Percentiles rank a stretch among this genome's conserved stretches.
These are phyloP conservation scores for Brachyptera putata DNA, from an alignment of 2,888 invertebrate genomes.

Conservation along the genomic window DNA sequence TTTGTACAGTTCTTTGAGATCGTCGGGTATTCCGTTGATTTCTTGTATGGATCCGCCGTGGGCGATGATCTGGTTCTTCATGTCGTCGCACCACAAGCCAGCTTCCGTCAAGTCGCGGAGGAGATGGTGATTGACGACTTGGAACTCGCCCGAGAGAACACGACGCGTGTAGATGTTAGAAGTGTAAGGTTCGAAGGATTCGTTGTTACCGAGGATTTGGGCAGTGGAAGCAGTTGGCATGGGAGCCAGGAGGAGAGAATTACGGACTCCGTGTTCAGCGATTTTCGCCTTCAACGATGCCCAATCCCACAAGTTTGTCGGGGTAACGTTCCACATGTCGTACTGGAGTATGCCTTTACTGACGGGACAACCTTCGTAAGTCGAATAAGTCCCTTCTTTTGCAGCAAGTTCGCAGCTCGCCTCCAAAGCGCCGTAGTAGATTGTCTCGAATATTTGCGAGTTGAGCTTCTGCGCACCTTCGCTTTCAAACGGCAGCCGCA, in stretches of 20 bases:
- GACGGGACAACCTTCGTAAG: constrained; percentile 87
- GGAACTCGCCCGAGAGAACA: constrained; percentile 92
- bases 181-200: constrained; percentile 96
- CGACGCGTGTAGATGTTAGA: constrained; percentile 93
- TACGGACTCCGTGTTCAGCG: constrained; percentile 82
- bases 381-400: constrained; percentile 79
- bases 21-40: constrained; percentile 77
- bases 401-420: constrained; percentile 92
- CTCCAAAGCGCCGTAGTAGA: constrained; percentile 95
- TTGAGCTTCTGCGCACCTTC: constrained; percentile 81
- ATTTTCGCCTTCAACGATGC: constrained; percentile 73
- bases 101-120: constrained; percentile 87
- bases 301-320: constrained; percentile 91
- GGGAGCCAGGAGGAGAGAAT: constrained; percentile 89
- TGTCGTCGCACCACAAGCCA: constrained; percentile 89
- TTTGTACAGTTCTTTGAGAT: constrained; percentile 84
- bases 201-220: constrained; percentile 98
- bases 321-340: constrained; percentile 94
- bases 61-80: constrained; percentile 91
- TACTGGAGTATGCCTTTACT: constrained; percentile 92
- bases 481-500: constrained; percentile 91
- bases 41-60: constrained; percentile 86
- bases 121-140: constrained; percentile 92
- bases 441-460: constrained; percentile 94
- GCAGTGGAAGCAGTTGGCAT: constrained; percentile 99